phyloP scores from a whole-genome alignment of 1,140 invertebrate species.

The Caenorhabditis remanei region DNA sequence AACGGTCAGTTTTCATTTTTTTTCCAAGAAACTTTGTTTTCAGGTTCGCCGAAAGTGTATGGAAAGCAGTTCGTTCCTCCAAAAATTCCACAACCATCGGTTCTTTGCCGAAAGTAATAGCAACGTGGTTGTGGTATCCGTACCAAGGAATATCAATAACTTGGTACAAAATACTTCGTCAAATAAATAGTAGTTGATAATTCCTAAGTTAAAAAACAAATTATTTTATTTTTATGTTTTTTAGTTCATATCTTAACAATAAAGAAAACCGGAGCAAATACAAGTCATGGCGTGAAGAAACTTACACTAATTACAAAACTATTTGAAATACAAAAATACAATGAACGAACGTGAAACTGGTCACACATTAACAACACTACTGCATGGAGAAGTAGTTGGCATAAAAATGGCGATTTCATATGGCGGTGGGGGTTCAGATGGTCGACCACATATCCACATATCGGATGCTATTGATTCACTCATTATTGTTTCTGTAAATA shows the following conservation, averaged over 20 bases:
- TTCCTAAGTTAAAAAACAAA: no score
- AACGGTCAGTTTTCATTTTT: background rate
- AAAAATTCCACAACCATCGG: background rate
- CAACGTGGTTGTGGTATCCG: background rate
- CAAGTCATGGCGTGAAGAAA: no score
- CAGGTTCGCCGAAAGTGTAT: conserved; percentile 14
- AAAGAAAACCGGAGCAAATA: no score
- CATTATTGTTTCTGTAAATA: conserved; percentile 55
- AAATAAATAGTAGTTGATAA: background rate
- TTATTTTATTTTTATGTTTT: no score
- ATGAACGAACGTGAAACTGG: no score
- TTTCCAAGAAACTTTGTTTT: background rate
- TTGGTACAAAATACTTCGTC: background rate
- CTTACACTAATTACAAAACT: background rate
- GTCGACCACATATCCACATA: conserved; percentile 62
- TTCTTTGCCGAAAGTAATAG: conserved; percentile 8
- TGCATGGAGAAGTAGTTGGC: conserved; percentile 56
- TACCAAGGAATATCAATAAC: background rate
- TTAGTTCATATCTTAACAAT: no score
- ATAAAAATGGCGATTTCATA: conserved; percentile 66
- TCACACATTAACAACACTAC: background rate
- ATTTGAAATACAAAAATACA: background rate
- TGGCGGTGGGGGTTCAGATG: conserved; percentile 65
- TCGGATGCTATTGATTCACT: conserved; percentile 60
- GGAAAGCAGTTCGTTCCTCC: background rate